Evolutionary conservation across 2,797 vertebrate genomes (phyloP).

Genomic region (Acrossocheilus fasciatus): DNA sequence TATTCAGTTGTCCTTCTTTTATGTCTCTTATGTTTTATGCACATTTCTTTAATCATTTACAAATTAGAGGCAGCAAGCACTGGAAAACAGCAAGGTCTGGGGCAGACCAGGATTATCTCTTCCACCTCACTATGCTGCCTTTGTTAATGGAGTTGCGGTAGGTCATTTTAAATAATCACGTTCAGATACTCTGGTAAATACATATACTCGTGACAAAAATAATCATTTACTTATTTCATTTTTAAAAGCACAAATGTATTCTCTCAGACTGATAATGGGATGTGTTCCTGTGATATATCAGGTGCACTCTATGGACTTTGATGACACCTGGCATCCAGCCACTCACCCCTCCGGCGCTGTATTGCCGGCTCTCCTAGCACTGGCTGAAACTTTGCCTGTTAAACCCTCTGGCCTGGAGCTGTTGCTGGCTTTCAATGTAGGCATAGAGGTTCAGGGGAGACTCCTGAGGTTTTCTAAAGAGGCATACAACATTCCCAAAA

Average conservation of each 20-base stretch:
- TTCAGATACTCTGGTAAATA: not conserved
- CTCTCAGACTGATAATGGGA: not conserved
- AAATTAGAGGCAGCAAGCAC: conserved; percentile 83
- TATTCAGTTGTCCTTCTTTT: not conserved
- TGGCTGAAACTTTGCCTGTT: conserved; percentile 81
- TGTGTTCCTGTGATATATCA: conserved; percentile 59
- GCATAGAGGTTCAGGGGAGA: conserved; percentile 91
- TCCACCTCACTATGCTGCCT: conserved; percentile 87
- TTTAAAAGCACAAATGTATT: not conserved
- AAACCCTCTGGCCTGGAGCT: conserved; percentile 87
- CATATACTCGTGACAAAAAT: not conserved
- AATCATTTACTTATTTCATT: not conserved
- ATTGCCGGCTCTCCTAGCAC: conserved; percentile 86
- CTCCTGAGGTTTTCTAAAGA: conserved; percentile 89
- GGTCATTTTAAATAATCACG: conserved; percentile 61
- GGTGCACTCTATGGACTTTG: conserved; percentile 98
- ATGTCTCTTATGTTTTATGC: not conserved
- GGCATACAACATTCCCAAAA: conserved; percentile 90
- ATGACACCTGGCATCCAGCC: conserved; percentile 96
- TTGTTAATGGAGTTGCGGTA: conserved; percentile 94
- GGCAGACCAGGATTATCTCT: conserved; percentile 80
- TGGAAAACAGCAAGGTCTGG: conserved; percentile 86
- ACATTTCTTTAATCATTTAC: conserved; percentile 36
- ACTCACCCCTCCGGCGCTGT: conserved; percentile 92
- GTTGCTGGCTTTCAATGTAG: conserved; percentile 91